phyloP scores from a whole-genome alignment of 2,113 vertebrate genomes.

The Oreotrochilus melanogaster region DNA sequence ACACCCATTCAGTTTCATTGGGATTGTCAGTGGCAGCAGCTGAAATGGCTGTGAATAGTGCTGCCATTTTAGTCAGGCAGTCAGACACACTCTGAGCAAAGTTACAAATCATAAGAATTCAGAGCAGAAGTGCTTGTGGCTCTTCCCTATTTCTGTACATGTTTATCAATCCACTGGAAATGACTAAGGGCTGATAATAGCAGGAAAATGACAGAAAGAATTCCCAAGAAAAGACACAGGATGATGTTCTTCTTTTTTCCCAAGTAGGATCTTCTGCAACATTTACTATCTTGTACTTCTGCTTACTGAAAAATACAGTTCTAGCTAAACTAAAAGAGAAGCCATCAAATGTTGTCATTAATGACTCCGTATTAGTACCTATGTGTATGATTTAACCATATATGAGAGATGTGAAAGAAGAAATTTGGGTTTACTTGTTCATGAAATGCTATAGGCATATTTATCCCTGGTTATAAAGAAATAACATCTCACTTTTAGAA shows the following conservation, averaged over 20 bases:
- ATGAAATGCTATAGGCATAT: neutral
- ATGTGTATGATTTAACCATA: neutral
- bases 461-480: neutral
- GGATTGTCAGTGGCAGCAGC: slow-evolving; percentile 14
- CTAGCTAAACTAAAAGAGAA: neutral
- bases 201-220: neutral
- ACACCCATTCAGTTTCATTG: neutral
- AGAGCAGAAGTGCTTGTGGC: neutral
- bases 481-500: slow-evolving; percentile 3
- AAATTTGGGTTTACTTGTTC: neutral
- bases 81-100: neutral
- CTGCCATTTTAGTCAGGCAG: slow-evolving; percentile 11
- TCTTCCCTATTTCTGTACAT: neutral
- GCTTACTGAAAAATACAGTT: neutral
- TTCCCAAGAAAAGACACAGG: neutral
- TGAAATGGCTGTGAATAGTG: neutral
- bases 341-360: neutral
- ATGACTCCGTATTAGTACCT: neutral
- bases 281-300: neutral
- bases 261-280: neutral
- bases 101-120: neutral
- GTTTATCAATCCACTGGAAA: neutral
- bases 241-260: neutral
- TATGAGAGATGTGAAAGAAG: neutral
- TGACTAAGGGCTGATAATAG: neutral